Evolutionary conservation across 2,113 vertebrate species (phyloP).

Genomic region (Zonotrichia leucophrys): DNA sequence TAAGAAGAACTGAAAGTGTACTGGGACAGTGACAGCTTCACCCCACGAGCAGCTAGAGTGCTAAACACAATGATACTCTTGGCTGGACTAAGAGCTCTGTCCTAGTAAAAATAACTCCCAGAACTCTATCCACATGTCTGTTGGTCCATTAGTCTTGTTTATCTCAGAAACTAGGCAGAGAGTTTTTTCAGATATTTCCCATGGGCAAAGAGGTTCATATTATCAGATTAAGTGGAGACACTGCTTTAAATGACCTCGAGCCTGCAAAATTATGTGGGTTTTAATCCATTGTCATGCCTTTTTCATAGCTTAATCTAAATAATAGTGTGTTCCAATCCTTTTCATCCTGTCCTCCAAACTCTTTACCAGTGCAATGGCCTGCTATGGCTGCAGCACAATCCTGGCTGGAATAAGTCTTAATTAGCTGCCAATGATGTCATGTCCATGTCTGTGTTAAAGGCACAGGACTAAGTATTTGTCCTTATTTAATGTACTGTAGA

Average conservation of each 20-base stretch:
- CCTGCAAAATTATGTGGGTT: neutral
- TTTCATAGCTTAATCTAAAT: neutral
- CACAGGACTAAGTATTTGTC: constrained; percentile 70
- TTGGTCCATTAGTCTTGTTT: neutral
- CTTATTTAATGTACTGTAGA: constrained; percentile 74
- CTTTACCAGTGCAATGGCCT: constrained; percentile 13
- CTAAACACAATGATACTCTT: neutral
- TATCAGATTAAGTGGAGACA: neutral
- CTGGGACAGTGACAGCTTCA: neutral
- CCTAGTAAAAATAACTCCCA: constrained; percentile 17
- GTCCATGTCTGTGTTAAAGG: constrained; percentile 72
- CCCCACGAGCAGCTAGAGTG: neutral
- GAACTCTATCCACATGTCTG: neutral
- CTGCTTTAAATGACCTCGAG: neutral
- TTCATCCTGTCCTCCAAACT: neutral
- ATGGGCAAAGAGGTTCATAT: neutral
- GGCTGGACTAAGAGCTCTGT: neutral
- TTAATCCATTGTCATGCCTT: neutral
- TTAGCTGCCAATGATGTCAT: constrained; percentile 78
- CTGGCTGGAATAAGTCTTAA: constrained; percentile 71
- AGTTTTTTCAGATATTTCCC: neutral
- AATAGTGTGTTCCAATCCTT: neutral
- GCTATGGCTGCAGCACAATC: constrained; percentile 43
- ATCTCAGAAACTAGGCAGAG: constrained; percentile 25
- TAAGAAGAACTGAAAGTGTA: neutral